A percentile compares a stretch with the other conserved stretches of the same genome.
Conservation (phyloP, 2,888 invertebrate species). For the Drosophila anomalipes region DNA sequence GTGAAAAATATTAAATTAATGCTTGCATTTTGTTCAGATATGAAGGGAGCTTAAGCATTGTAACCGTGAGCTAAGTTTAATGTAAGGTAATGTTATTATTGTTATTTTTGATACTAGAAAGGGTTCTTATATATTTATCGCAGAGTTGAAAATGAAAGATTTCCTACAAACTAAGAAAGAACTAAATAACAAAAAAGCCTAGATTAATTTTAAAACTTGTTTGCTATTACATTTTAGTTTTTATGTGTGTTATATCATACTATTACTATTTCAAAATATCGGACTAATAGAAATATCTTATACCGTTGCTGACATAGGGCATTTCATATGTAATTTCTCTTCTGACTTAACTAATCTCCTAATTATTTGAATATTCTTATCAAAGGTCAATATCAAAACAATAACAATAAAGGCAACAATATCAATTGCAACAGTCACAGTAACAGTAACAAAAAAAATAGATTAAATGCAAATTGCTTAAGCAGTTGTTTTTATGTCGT, state of each 20-base stretch:
- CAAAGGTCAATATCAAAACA: neutral
- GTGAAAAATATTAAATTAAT: constrained; percentile 4
- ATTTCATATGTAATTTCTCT: neutral
- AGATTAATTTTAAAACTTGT: too few relatives aligned
- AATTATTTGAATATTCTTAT: neutral
- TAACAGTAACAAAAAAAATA: neutral
- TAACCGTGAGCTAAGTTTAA: neutral
- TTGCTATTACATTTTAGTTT: too few relatives aligned
- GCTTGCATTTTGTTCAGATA: neutral
- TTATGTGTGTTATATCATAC: neutral
- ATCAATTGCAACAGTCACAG: neutral
- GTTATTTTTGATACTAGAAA: neutral
- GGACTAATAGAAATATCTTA: neutral
- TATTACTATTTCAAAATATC: neutral
- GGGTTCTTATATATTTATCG: neutral
- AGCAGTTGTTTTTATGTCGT: neutral
- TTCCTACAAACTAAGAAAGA: too few relatives aligned
- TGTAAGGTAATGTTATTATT: neutral
- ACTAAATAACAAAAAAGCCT: too few relatives aligned
- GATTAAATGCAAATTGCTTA: constrained; percentile 8
- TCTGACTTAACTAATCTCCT: neutral
- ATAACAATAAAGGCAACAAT: neutral
- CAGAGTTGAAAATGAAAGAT: neutral
- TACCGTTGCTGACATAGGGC: neutral
- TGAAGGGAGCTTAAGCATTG: neutral